Evolutionary conservation across 2,113 vertebrate genomes (phyloP), one percentile per base, ranked within the genome.

Genomic region (Baryphthengus martii): DNA sequence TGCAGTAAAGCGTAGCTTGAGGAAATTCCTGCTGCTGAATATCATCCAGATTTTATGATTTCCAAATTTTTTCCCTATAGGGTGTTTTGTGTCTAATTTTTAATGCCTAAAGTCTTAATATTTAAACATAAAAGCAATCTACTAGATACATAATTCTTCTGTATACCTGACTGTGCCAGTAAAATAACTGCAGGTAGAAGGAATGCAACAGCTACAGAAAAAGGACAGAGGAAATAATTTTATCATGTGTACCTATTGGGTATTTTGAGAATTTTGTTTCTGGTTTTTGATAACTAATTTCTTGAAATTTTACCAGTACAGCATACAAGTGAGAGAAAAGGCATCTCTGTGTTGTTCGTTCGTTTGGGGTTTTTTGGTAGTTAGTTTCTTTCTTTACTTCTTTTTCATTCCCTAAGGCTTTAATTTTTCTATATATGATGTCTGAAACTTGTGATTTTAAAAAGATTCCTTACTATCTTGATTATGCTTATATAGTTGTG

Each of bases 21-120:
- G 95, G 95, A 95, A 97, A 96, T 94, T 97, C 85, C 75, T 97
- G 90, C 93, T 95, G 91, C 85, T 90, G 90, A 96, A 65, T 89
- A 94, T 95, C 66, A 95, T 96, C 92, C 92, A 92, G 82, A 73
- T 93, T 96, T 96, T 95, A 91, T 91, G 95, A 72, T 96, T 97
- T 96, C 87, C 84, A 93, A 88, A 65, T 90, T 91, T 73, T 96
- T 88, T 85, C 68, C 91, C 90, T 77, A 62, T 49, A 91, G 87
- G 88, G 44, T 85, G 18, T 94, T 97, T 96, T 95, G 66, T 92
- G 89, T 49, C 73, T 95, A 74, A 84, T 96, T 95, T 96, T 49
- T 96, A 88, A 72, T 92, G 86, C 94, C 94, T 96, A 61, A 89
- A 52, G 80, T 93, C 94, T 96, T 97, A 95, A 93, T 97, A 97